A percentile compares a stretch with the other conserved stretches of the same genome.
Evolutionary conservation across 2,797 vertebrate species (phyloP).

Genomic region (Tangara arthus): DNA sequence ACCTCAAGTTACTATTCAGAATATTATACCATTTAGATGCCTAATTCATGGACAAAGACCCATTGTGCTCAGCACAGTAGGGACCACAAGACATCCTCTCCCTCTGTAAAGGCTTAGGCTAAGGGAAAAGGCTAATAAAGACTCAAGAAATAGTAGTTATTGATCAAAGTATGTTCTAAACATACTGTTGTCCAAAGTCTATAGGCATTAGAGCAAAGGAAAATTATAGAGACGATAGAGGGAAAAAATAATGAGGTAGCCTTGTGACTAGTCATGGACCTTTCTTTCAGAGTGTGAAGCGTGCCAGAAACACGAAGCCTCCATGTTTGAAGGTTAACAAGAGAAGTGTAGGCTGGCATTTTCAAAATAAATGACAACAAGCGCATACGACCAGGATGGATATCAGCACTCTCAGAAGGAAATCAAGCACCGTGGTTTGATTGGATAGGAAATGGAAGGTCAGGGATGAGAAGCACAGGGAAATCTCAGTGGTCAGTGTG

Average conservation of each 20-base stretch:
- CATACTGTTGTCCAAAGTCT: neutral
- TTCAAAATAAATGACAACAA: neutral
- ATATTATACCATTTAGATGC: neutral
- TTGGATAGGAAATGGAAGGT: neutral
- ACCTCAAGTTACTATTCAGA: neutral
- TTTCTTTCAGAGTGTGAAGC: neutral
- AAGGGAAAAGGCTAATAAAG: neutral
- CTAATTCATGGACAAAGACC: neutral
- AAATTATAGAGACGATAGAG: neutral
- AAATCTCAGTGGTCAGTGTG: accelerated
- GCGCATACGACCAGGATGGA: neutral
- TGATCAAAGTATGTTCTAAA: neutral
- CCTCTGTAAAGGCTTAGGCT: neutral
- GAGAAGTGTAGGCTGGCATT: neutral
- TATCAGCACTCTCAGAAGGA: neutral
- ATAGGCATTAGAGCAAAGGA: neutral
- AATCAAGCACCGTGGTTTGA: accelerated
- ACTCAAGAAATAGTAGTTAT: neutral
- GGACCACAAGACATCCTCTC: neutral
- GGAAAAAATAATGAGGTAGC: neutral
- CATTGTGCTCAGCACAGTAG: neutral
- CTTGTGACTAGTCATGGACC: neutral
- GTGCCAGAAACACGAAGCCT: neutral
- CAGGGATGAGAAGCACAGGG: neutral
- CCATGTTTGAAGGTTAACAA: neutral